Conservation (phyloP, 2,888 invertebrate genomes). For the Lithophane leautieri region DNA sequence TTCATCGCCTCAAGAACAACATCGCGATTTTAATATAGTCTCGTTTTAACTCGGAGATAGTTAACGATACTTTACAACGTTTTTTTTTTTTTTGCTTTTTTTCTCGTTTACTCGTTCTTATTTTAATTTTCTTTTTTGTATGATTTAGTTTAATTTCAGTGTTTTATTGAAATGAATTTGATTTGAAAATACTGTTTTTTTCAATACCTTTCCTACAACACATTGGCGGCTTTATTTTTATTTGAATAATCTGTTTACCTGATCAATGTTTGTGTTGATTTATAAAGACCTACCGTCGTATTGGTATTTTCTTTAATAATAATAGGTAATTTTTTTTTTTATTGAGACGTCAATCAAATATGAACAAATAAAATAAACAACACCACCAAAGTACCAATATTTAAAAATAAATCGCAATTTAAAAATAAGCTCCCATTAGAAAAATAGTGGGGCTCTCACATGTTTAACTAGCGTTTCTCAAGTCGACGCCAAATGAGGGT, state of each 20-base stretch:
- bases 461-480: constrained; percentile 86
- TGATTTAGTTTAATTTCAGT: background rate
- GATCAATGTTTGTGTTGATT: no score
- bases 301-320: no score
- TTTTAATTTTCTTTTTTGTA: background rate
- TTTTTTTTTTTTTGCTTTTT: constrained; percentile 10
- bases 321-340: no score
- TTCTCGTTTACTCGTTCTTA: background rate
- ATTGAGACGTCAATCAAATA: background rate
- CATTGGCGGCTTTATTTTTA: no score
- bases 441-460: constrained; percentile 80
- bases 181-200: no score
- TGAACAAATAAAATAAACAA: background rate
- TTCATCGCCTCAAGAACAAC: constrained; percentile 83
- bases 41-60: constrained; percentile 65
- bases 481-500: constrained; percentile 85
- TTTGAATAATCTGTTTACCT: no score
- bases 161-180: no score
- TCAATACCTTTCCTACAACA: no score
- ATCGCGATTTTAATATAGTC: constrained; percentile 79
- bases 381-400: constrained; percentile 17
- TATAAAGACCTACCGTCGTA: no score
- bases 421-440: constrained; percentile 80
- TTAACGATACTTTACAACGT: constrained; percentile 65
- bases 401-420: constrained; percentile 69